These are phyloP conservation scores for Catharus ustulatus DNA, from an alignment of 2,797 vertebrate genomes.

Conservation along the genomic window DNA sequence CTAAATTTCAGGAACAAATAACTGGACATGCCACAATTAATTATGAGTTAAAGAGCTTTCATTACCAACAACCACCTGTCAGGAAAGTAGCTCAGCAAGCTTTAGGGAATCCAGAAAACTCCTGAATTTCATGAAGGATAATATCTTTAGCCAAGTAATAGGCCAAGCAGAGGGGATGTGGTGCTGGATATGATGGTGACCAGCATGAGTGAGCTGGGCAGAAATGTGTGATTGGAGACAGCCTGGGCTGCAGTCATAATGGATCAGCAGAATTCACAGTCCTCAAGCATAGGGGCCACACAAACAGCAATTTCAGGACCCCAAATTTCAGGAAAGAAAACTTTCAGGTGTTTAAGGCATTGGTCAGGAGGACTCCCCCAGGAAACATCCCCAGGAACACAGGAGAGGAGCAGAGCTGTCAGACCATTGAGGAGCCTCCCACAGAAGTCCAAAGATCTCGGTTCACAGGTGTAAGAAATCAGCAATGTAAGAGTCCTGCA, in stretches of 20 bases:
- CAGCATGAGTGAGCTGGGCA: background rate
- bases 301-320: background rate
- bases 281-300: background rate
- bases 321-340: background rate
- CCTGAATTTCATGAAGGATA: fast-evolving
- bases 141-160: background rate
- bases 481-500: background rate
- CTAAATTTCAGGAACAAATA: background rate
- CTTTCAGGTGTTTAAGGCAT: background rate
- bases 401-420: background rate
- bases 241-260: background rate
- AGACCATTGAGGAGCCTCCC: background rate
- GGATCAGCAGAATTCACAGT: background rate
- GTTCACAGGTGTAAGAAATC: background rate
- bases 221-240: background rate
- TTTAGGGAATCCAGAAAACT: background rate
- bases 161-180: background rate
- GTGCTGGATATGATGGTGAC: background rate
- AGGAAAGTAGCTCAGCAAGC: background rate
- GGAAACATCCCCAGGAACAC: background rate
- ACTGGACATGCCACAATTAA: background rate
- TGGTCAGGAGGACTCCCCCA: no score
- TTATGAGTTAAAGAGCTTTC: background rate
- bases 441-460: background rate
- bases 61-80: background rate